Conservation (phyloP, 2,113 vertebrate species). For the Oenanthe oenanthe region DNA sequence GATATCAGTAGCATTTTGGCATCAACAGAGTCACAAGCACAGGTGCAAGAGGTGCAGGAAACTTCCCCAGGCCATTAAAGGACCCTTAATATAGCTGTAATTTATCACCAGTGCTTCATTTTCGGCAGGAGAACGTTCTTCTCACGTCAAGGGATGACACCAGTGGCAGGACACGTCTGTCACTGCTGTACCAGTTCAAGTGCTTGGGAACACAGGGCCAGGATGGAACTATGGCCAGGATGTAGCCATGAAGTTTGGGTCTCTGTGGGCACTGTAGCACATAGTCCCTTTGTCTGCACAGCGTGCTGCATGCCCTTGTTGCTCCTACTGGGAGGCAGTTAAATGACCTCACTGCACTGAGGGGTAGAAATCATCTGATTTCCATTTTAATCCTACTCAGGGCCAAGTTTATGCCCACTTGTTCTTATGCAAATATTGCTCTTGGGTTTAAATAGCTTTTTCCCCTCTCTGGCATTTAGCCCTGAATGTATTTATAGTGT, state of each 20-base stretch:
- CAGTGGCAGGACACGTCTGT: rapidly evolving
- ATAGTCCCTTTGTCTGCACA: neutral
- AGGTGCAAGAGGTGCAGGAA: neutral
- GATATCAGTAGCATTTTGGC: neutral
- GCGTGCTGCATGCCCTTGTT: neutral
- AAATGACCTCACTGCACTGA: neutral
- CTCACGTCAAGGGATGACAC: neutral
- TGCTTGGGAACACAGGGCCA: neutral
- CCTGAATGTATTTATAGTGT: conserved; percentile 54
- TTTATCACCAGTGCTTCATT: neutral
- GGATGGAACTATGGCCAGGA: neutral
- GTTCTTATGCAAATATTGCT: conserved; percentile 64
- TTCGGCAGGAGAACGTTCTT: neutral
- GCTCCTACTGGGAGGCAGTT: neutral
- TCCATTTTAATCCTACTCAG: conserved; percentile 26
- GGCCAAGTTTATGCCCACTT: conserved; percentile 60
- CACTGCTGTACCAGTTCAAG: rapidly evolving
- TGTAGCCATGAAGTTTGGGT: neutral
- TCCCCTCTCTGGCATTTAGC: conserved; percentile 45
- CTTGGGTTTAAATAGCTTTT: conserved; percentile 60
- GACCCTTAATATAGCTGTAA: neutral
- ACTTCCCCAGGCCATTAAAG: neutral
- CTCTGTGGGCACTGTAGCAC: rapidly evolving
- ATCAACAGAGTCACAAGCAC: neutral
- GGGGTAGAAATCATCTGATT: neutral